Conservation (phyloP, 2,113 vertebrate genomes). For the Prionailurus viverrinus region DNA sequence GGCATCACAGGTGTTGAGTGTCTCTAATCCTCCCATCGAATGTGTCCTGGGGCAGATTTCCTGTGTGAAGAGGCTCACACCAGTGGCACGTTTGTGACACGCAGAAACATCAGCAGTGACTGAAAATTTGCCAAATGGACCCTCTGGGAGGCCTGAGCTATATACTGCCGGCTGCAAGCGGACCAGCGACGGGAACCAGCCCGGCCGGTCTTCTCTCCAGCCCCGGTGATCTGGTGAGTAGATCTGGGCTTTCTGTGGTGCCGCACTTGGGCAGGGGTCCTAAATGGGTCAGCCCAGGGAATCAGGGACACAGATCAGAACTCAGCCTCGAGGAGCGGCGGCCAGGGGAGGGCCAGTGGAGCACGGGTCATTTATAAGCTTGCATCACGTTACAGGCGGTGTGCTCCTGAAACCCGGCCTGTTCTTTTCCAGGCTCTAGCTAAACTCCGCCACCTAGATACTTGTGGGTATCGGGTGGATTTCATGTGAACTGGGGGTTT, state of each 20-base stretch:
- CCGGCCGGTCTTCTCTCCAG: neutral
- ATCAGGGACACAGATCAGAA: neutral
- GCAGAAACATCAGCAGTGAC: accelerated
- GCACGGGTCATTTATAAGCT: accelerated
- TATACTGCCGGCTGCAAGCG: neutral
- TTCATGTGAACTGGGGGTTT: neutral
- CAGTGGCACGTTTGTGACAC: neutral
- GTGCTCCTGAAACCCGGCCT: neutral
- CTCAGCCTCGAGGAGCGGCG: neutral
- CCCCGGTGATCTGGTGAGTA: neutral
- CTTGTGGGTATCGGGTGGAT: neutral
- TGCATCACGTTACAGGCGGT: accelerated
- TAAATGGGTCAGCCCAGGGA: neutral
- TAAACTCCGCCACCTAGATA: neutral
- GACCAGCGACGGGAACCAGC: too few relatives aligned
- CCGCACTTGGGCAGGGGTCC: neutral
- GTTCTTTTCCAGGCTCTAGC: neutral
- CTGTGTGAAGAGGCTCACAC: neutral
- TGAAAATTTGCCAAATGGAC: neutral
- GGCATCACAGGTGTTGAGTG: too few relatives aligned
- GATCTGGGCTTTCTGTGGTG: neutral
- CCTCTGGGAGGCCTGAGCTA: neutral
- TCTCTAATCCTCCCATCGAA: too few relatives aligned
- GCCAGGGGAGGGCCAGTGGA: accelerated
- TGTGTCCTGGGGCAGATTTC: neutral